Base-by-base conservation (phyloP, 2,888 invertebrate species). In the Tiliacea aurago region DNA sequence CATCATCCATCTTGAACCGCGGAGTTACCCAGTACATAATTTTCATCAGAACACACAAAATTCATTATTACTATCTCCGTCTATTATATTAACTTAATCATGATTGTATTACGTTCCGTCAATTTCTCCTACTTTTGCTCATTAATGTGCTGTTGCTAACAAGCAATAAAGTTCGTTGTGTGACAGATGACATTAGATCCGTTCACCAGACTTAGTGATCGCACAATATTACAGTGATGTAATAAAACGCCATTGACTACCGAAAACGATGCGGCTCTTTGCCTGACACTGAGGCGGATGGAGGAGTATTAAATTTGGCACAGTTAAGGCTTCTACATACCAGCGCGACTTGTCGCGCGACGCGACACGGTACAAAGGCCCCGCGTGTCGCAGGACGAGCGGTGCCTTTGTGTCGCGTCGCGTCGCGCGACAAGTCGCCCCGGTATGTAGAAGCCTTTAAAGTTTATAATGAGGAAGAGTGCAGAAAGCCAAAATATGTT, bases 161-260 rank as follows among this genome's bases (percentile, higher is more conserved):
- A n/a, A 51, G 33, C 49, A 74, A 51, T 66, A 13, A 67, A 75
- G 51, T 41, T 41, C n/a, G 4, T 20, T 11, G 47, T 49, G 33
- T 61, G 33, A 49, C 43, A 33, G 55, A 47, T 41, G 37, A 45
- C 56, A 68, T 51, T 41, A 43, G 55, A 55, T 20, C 23, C 59
- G 55, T 67, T 20, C 18, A 47, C 33, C 9, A 58, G 45, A 4
- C 41, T 10, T 45, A 70, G 63, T 62, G 66, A 67, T 70, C 53
- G 65, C 73, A 43, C 49, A 65, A 28, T 58, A 59, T 62, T 4
- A 56, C 69, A 53, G 43, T 65, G 64, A 81, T 63, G 51, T 63
- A 67, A 81, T 74, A 70, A 70, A 51, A 78, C 43, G 51, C 51
- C 62, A 53, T 67, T 81, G 63, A 81, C 74, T 62, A 81, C 43